phyloP scores from a whole-genome alignment of 2,113 vertebrate genomes.

The Neogale vison region DNA sequence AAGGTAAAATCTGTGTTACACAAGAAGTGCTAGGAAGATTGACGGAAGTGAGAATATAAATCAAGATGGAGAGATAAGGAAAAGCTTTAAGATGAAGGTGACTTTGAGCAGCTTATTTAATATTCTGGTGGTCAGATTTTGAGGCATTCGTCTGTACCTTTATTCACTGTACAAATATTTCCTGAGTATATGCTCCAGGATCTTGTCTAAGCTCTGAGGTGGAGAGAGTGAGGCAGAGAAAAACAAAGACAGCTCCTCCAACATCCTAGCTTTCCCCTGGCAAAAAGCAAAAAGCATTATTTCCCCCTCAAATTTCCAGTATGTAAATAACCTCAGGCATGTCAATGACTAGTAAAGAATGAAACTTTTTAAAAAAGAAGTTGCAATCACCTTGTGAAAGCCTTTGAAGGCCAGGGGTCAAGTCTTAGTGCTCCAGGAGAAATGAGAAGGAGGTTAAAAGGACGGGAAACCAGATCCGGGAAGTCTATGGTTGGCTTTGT shows the following conservation, averaged over 20 bases:
- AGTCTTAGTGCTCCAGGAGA: not conserved
- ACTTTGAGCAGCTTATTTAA: slow-evolving; percentile 21
- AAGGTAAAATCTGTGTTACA: not conserved
- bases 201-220: not conserved
- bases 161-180: not conserved
- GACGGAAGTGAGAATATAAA: not conserved
- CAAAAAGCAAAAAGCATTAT: not conserved
- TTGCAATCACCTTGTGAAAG: not conserved
- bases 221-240: not conserved
- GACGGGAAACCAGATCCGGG: not conserved
- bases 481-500: not conserved
- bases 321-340: not conserved
- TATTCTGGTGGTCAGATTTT: not conserved
- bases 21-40: not conserved
- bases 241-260: not conserved
- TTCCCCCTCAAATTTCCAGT: not conserved
- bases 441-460: not conserved
- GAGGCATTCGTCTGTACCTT: not conserved
- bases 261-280: not conserved
- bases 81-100: not conserved
- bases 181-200: not conserved
- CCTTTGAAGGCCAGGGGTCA: not conserved
- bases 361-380: not conserved
- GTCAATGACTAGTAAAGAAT: not conserved
- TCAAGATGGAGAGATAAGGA: not conserved